Evolutionary conservation across 2,113 vertebrate species (phyloP), one percentile per base, ranked within the genome.

Genomic region (Accipiter virgatus): DNA sequence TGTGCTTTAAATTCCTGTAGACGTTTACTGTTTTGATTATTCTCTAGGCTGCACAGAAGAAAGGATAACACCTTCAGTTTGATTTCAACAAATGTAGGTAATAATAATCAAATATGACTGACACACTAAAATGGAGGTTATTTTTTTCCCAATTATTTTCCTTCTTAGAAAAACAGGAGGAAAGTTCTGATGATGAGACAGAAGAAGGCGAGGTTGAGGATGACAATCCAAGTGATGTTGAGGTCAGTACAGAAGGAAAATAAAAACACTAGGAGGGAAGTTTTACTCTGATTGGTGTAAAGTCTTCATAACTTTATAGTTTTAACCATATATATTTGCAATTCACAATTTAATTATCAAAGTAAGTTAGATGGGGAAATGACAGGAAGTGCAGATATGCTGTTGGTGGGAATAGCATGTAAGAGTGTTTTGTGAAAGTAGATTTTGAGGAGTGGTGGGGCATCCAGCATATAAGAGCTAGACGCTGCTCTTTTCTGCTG

Each of bases 121-220:
- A 65, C 31, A 27, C 70, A 61, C 68, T 96, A 91, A 95, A 91
- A 87, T 48, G 16, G 26, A 91, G 62, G 31, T 48, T 80, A 5
- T 43, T 77, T 45, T 15, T 48, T 12, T 10, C 4, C 21, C 62
- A 22, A 82, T 86, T 88, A 29, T 95, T 92, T 96, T 96, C 67
- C 26, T 48, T 82, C 95, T 80, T 86, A 98, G 98, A 98, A 79
- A 98, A 98, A 86, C 97, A 97, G 77, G 98, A 98, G 62, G 98
- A 98, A 77, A 98, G 98, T 58, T 99, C 99, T 17, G 99, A 99
- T 26, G 98, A 98, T 5, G 99, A 99, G 27, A 98, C 98, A 29
- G 98, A 98, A 97, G 98, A 98, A 89, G 98, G 98, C 3, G 99
- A 99, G 68, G 98, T 98, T 14, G 98, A 95, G 86, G 99, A 99